Evolutionary conservation across 1,140 invertebrate species (phyloP).

Genomic region (Drosophila insularis): DNA sequence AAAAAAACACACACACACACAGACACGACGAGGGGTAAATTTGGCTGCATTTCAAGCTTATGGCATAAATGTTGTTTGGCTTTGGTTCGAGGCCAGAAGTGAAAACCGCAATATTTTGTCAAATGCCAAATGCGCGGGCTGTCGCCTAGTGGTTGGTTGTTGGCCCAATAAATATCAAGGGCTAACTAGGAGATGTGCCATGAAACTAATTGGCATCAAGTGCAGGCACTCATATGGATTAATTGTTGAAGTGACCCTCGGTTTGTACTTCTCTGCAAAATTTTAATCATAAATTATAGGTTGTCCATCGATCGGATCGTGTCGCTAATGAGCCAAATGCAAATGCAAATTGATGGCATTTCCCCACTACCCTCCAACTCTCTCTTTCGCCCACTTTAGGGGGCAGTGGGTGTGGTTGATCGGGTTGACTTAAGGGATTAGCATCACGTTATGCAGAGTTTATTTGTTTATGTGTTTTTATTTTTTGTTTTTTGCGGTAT

Average conservation of each 20-base stretch:
- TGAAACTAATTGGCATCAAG: not conserved
- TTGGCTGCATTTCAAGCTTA: constrained; percentile 70
- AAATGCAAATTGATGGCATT: constrained; percentile 74
- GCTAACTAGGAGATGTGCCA: not conserved
- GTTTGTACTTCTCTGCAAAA: not conserved
- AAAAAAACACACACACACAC: not conserved
- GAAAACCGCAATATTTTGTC: constrained; percentile 68
- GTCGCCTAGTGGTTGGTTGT: constrained; percentile 10
- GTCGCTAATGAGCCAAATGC: constrained; percentile 71
- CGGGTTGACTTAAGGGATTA: constrained; percentile 74
- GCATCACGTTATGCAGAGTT: constrained; percentile 71
- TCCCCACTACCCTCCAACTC: not conserved
- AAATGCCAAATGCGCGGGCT: constrained; percentile 33
- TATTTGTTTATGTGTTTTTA: constrained; percentile 51
- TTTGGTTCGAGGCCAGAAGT: constrained; percentile 5
- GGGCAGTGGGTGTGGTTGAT: not conserved
- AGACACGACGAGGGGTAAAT: constrained; percentile 3
- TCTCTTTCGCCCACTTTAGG: no score
- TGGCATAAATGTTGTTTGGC: not conserved
- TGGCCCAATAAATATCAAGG: not conserved
- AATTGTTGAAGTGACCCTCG: constrained; percentile 25
- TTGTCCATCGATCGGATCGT: constrained; percentile 53
- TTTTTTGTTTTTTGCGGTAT: constrained; percentile 13
- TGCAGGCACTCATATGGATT: not conserved
- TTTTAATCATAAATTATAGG: constrained; percentile 55